Evolutionary conservation across 2,113 vertebrate species (phyloP), one percentile per base, ranked within the genome.

Genomic region (Setophaga coronata): DNA sequence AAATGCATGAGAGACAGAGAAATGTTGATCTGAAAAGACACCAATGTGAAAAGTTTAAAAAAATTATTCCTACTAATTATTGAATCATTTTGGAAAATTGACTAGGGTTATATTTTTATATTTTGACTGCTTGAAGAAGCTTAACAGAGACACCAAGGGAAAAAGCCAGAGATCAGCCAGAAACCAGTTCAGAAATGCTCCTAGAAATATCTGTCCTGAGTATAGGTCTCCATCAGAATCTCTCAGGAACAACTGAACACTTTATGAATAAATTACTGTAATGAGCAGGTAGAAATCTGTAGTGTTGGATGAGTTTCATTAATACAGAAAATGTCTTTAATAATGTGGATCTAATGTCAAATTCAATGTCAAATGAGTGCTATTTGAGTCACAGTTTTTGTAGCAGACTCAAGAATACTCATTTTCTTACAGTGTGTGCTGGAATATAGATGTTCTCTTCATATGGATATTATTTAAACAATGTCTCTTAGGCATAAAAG

Each of bases 221-320:
- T 87, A 81, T 12, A 58, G 25, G 13, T 61, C 56, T 93, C 29
- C 24, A 80, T 23, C 5, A 91, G 5, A 13, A 18, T 66, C 76
- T 92, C 72, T 43, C 17, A 89, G 69, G 64, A 78, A 71, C 23
- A 81, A 79, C 3, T 42, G 51, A 95, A 84, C 25, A 48, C 5
- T 74, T 78, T 33, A 65, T 87, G 43, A 89, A 95, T 83, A 92
- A 89, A 87, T 91, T 89, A 87, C 69, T 78, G 19, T 42, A 96
- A 89, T n/a, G 43, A 89, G 47, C 28, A 76, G 31, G 23, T n/a
- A 91, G 43, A 91, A 94, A 48, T 87, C 29, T 38, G 28, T 60
- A 40, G 28, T 48, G 31, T 48, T 89, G 36, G n/a, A 91, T 92
- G 87, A 65, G 25, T 89, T 94, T 71, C 57, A 89, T 93, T 89